Evolutionary conservation across 2,113 vertebrate species (phyloP), one percentile per base, ranked within the genome.

Genomic region (Pipra filicauda): DNA sequence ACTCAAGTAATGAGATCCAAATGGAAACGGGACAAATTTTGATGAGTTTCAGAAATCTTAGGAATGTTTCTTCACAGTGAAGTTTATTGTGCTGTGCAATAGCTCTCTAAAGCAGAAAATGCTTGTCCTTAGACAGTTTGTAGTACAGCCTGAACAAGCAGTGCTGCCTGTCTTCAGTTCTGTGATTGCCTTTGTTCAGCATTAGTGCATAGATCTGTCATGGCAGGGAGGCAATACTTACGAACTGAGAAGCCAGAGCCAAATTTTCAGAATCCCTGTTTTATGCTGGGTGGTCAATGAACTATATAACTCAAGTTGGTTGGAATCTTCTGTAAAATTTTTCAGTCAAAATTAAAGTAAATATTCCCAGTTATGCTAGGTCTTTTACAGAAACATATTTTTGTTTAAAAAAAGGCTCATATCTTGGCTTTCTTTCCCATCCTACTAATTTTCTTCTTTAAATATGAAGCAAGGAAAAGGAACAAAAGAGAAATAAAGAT

Each of bases 161-260:
- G 6, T 54, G 8, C 11, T 79, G 10, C 24, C 33, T 1, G 0
- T 41, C 24, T 16, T 31, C 0, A 0, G 2, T 62, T 73, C 39
- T 82, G 24, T 11, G 19, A 20, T 44, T 52, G 48, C 11, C 4
- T 18, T 35, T 43, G 4, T 15, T 69, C 23, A 44, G 11, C 20
- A 5, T 49, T 26, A 46, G 2, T 5, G 4, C 23, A 13, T 4
- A 62, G 7, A 51, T 57, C 16, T 48, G 1, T 16, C 0, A 4
- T 33, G 39, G 21, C 20, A 35, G 5, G 48, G 13, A 66, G 9
- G 15, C 8, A 28, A 39, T 37, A 73, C 33, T 73, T 51, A 48
- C 21, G 8, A 61, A 65, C 16, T 17, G 15, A 52, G 79, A 82
- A 73, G 3, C 2, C 6, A 85, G 12, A 75, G 7, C 0, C 9